Evolutionary conservation across 2,888 invertebrate species (phyloP).

Genomic region (Lacanobia oleracea): DNA sequence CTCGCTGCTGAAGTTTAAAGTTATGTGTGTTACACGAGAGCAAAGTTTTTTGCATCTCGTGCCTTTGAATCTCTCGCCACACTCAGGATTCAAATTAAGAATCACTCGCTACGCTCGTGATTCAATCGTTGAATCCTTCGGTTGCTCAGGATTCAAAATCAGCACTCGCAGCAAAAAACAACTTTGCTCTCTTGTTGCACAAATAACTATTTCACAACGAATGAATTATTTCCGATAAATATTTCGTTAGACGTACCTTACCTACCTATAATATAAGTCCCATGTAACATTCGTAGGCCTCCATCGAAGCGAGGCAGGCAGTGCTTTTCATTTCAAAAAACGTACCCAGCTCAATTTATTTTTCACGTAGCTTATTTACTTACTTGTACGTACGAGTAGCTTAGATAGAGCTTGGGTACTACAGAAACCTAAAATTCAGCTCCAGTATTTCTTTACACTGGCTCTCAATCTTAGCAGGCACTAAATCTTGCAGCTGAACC

Average conservation of each 20-base stretch:
- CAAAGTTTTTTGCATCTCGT: no score
- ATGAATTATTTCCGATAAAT: no score
- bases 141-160: no score
- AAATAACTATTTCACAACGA: no score
- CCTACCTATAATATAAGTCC: background rate
- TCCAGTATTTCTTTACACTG: background rate
- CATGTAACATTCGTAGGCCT: background rate
- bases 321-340: background rate
- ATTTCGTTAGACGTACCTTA: background rate
- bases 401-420: background rate
- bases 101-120: no score
- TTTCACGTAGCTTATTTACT: background rate
- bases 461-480: conserved; percentile 10
- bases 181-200: no score
- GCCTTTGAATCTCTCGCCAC: no score
- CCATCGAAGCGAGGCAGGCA: background rate
- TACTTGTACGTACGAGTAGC: background rate
- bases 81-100: no score
- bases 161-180: no score
- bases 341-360: background rate
- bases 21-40: no score
- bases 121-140: no score
- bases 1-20: no score
- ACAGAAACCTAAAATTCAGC: background rate
- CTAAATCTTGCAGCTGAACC: conserved; percentile 44